Base-by-base conservation (phyloP, 2,888 invertebrate species). In the Clunio marinus region DNA sequence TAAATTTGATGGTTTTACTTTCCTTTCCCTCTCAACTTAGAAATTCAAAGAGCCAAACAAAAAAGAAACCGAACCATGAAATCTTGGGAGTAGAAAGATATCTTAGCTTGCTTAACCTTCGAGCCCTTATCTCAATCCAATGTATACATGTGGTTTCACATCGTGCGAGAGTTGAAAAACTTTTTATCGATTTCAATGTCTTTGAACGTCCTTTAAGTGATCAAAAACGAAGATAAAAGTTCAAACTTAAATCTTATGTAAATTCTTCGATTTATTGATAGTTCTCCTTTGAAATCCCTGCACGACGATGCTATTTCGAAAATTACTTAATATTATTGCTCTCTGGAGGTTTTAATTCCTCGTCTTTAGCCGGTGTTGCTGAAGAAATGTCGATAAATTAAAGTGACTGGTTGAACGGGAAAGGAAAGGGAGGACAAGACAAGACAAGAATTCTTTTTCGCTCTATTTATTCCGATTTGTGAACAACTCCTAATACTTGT, bases 1-100 rank as follows among this genome's bases (percentile, higher is more conserved):
- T 58, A 58, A 58, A 58, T 58, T 58, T 58, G 55, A 57, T 57
- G 24, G 55, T 10, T 57, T 24, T 57, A n/a, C 27, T 55, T 55
- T 3, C 55, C 25, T 15, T 24, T 8, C 3, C 13, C 55, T 27
- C 2, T 13, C 1, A 57, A 24, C 41, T 41, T 13, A 15, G n/a
- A 32, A 4, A 32, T 8, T n/a, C n/a, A n/a, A n/a, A n/a, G 15
- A 41, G 41, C 10, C 41, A 41, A 41, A 15, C 2, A 10, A 41
- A n/a, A 10, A 15, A 15, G 10, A 41, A 41, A n/a, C 41, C 15
- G 41, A 41, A 15, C 10, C n/a, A 41, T 10, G 41, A 15, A 10
- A 41, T 41, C 41, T 13, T 15, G n/a, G n/a, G n/a, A n/a, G n/a
- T n/a, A n/a, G n/a, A n/a, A n/a, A n/a, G n/a, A n/a, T 2, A 10